phyloP scores from a whole-genome alignment of 2,113 vertebrate genomes.

The Thamnophis sirtalis region DNA sequence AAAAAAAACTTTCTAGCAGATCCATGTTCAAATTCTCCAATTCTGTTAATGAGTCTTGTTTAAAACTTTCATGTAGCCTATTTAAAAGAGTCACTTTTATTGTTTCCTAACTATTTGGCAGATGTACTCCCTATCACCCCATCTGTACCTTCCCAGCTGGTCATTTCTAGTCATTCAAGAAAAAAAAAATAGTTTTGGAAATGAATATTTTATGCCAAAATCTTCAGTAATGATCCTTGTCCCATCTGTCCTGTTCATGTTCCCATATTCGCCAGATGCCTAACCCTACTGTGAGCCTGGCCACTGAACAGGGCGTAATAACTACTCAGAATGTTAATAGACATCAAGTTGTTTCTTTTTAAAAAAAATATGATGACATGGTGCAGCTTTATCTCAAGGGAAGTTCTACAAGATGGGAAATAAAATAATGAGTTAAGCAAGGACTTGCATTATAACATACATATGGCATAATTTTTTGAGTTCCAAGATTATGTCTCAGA shows the following conservation, averaged over 20 bases:
- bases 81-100: conserved; percentile 24
- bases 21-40: neutral
- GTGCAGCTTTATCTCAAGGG: neutral
- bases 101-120: conserved; percentile 42
- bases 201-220: conserved; percentile 40
- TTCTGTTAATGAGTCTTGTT: neutral
- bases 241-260: conserved; percentile 23
- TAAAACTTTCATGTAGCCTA: neutral
- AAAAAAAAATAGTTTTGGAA: conserved; percentile 30
- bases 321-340: conserved; percentile 1
- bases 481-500: neutral
- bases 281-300: neutral
- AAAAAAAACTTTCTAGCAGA: neutral
- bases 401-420: neutral
- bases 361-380: neutral
- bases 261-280: conserved; percentile 29
- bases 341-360: neutral
- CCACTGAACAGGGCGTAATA: neutral
- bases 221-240: conserved; percentile 23
- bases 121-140: neutral
- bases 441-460: neutral
- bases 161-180: conserved; percentile 33
- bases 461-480: neutral
- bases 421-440: neutral
- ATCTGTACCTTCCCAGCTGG: conserved; percentile 49